Evolutionary conservation across 2,888 invertebrate species (phyloP).

Genomic region (Himalopsyche tibetana): DNA sequence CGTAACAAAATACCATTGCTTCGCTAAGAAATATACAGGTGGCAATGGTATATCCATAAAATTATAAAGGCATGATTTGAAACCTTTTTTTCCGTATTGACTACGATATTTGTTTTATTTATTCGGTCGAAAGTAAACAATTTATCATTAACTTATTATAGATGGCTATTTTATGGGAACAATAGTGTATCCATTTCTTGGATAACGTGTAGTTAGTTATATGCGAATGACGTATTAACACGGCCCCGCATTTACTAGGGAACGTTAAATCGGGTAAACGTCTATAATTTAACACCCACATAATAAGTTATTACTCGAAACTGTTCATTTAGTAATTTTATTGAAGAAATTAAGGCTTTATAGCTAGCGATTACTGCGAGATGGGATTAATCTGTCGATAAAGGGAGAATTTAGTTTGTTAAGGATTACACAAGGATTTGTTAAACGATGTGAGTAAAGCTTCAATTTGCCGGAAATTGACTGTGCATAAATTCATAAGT

Average conservation of each 20-base stretch:
- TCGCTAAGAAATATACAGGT: no score
- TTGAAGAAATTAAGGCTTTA: constrained; percentile 54
- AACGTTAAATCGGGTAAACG: constrained; percentile 27
- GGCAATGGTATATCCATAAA: no score
- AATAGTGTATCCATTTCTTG: not conserved
- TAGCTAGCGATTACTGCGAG: constrained; percentile 55
- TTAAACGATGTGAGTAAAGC: constrained; percentile 55
- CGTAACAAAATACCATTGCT: no score
- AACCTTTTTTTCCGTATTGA: no score
- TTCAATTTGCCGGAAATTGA: constrained; percentile 43
- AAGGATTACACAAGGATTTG: constrained; percentile 49
- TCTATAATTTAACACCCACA: constrained; percentile 51
- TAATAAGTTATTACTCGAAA: constrained; percentile 48
- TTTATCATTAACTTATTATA: no score
- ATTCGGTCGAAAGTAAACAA: no score
- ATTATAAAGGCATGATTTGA: no score
- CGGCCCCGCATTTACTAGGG: not conserved
- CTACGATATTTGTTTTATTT: no score
- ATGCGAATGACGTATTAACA: constrained; percentile 1
- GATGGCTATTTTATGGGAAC: no score
- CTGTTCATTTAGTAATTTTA: constrained; percentile 59
- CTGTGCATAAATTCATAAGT: not conserved
- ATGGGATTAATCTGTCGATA: constrained; percentile 59
- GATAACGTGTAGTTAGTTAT: not conserved
- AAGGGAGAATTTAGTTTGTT: constrained; percentile 58